phyloP scores from a whole-genome alignment of 1,140 invertebrate genomes.

The Pachypsylla venusta region DNA sequence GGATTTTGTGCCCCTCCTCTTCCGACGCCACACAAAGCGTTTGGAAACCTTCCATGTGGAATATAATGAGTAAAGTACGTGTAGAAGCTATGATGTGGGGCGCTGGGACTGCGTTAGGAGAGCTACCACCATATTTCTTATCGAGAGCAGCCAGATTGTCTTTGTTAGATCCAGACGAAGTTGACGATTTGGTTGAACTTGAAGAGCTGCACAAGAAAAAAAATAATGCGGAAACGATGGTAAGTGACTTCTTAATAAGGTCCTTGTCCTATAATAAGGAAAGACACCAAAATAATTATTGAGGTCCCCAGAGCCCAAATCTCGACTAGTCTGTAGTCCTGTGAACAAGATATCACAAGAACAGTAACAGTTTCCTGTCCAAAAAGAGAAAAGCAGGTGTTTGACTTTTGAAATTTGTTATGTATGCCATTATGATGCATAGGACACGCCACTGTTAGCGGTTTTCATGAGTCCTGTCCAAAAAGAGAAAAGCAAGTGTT shows the following conservation, averaged over 20 bases:
- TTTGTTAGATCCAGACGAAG: conserved; percentile 48
- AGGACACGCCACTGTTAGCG: too few species aligned
- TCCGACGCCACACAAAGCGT: conserved; percentile 39
- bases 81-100: conserved; percentile 97
- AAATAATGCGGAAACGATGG: conserved; percentile 33
- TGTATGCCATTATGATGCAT: too few species aligned
- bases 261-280: too few species aligned
- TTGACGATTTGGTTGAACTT: conserved; percentile 62
- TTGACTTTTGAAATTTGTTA: too few species aligned
- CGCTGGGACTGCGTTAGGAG: conserved; percentile 90
- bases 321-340: too few species aligned
- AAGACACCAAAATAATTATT: too few species aligned
- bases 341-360: too few species aligned
- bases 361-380: too few species aligned
- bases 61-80: conserved; percentile 93
- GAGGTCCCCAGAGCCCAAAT: too few species aligned
- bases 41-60: conserved; percentile 51
- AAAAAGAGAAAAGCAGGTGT: too few species aligned
- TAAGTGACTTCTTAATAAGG: conserved; percentile 19
- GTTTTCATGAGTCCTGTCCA: too few species aligned
- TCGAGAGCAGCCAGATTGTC: conserved; percentile 77
- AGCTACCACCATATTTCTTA: conserved; percentile 95
- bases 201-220: conserved; percentile 53
- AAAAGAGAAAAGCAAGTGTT: too few species aligned
- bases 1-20: conserved; percentile 69